Percentiles rank a stretch among this genome's conserved stretches.
phyloP scores from a whole-genome alignment of 2,888 invertebrate species.

The Coronaproctus castanopsis region DNA sequence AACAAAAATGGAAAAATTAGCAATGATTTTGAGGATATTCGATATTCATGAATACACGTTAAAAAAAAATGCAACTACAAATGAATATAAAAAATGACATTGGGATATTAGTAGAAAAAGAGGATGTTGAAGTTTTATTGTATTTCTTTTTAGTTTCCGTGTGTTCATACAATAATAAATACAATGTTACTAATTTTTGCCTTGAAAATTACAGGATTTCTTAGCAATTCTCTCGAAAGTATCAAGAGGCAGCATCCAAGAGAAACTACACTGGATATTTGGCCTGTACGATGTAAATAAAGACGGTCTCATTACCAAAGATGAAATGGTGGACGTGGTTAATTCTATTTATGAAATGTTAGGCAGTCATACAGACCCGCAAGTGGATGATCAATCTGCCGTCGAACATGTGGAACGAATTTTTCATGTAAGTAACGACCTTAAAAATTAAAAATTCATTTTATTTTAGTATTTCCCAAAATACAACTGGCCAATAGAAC shows the following conservation, averaged over 20 bases:
- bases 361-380: conserved; percentile 54
- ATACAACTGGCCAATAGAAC: no score
- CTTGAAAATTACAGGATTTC: conserved; percentile 61
- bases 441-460: neutral
- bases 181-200: no score
- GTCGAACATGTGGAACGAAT: conserved; percentile 68
- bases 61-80: no score
- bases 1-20: no score
- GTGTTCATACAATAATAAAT: no score
- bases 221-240: conserved; percentile 62
- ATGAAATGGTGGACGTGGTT: conserved; percentile 67
- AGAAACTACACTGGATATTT: conserved; percentile 76
- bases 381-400: conserved; percentile 47
- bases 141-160: no score
- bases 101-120: no score
- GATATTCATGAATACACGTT: no score
- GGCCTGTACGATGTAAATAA: conserved; percentile 69
- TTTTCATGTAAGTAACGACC: conserved; percentile 55
- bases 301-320: conserved; percentile 62
- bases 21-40: no score
- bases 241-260: conserved; percentile 60
- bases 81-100: no score
- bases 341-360: conserved; percentile 70
- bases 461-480: no score
- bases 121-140: no score